Conservation (phyloP, 1,140 invertebrate species). For the Plodia interpunctella region DNA sequence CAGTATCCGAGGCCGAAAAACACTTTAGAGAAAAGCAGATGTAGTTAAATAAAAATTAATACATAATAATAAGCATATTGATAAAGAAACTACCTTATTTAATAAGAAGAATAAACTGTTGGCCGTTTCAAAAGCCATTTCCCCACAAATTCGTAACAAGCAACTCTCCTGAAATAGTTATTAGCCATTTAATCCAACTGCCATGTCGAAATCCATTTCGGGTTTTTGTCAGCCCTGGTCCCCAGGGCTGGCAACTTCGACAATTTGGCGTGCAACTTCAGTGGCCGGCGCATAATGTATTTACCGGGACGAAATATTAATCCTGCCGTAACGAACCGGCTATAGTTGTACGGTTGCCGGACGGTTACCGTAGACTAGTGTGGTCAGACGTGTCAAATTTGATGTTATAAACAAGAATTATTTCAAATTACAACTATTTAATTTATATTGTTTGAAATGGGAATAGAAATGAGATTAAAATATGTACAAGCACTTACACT, state of each 20-base stretch:
- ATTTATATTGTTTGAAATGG: no score
- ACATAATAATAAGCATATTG: no score
- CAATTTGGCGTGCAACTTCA: slow-evolving; percentile 63
- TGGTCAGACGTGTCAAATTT: not conserved
- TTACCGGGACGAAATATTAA: slow-evolving; percentile 73
- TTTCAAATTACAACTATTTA: no score
- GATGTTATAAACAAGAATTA: no score
- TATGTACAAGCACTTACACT: no score
- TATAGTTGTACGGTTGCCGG: slow-evolving; percentile 36
- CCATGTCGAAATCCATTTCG: slow-evolving; percentile 6
- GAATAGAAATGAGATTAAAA: no score
- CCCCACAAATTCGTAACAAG: not conserved
- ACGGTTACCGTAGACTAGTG: slow-evolving; percentile 39
- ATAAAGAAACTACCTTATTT: no score
- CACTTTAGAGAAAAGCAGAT: no score
- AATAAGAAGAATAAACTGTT: no score
- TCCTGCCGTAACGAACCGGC: slow-evolving; percentile 59
- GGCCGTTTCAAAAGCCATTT: not conserved
- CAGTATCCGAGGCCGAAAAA: no score
- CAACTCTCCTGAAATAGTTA: slow-evolving; percentile 2
- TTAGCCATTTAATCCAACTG: slow-evolving; percentile 7
- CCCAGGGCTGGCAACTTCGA: slow-evolving; percentile 60
- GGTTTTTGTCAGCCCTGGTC: slow-evolving; percentile 37
- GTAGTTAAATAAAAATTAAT: no score
- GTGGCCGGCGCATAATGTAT: slow-evolving; percentile 68